Evolutionary conservation across 2,113 vertebrate species (phyloP).

Genomic region (Leucopternis melanops): DNA sequence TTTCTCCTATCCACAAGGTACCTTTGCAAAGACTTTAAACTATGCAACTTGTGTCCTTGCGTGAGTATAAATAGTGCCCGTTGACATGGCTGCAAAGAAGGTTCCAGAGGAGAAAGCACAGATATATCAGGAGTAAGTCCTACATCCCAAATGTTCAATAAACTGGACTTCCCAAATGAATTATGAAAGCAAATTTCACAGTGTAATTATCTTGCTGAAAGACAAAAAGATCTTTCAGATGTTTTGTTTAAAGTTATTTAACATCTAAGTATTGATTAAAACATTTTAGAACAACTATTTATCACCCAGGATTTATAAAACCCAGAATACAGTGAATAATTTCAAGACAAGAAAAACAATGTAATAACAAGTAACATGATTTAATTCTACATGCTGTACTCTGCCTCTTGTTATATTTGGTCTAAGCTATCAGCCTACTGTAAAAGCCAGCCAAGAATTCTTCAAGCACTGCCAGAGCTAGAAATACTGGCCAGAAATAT

Average conservation of each 20-base stretch:
- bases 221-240: neutral
- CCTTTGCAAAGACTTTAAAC: neutral
- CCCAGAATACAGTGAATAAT: neutral
- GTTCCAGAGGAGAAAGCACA: neutral
- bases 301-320: neutral
- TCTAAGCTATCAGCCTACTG: neutral
- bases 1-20: neutral
- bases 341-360: neutral
- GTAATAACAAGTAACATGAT: neutral
- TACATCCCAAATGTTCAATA: neutral
- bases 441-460: constrained; percentile 43
- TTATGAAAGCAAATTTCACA: neutral
- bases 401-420: constrained; percentile 10
- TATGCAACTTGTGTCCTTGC: neutral
- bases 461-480: constrained; percentile 8
- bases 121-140: neutral
- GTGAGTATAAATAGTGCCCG: neutral
- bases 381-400: neutral
- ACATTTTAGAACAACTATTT: neutral
- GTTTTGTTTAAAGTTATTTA: neutral
- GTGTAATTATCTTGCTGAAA: neutral
- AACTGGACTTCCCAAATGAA: neutral
- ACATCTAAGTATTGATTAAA: neutral
- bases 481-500: constrained; percentile 35
- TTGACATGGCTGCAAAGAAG: neutral